Evolutionary conservation across 2,888 invertebrate species (phyloP).

Genomic region (Julus scandinavius): DNA sequence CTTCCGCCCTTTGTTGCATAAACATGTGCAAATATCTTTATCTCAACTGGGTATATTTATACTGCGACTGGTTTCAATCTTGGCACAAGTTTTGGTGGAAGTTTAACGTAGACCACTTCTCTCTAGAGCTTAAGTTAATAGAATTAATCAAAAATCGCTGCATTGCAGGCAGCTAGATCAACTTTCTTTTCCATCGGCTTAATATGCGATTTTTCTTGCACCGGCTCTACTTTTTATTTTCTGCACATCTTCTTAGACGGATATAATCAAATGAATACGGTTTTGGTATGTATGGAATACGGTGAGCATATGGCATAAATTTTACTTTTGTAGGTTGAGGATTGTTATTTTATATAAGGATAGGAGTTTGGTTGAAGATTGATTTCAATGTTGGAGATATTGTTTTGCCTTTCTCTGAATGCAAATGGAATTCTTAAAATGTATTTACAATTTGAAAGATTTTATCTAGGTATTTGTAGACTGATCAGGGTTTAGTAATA

Average conservation of each 20-base stretch:
- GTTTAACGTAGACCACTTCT: conserved; percentile 1
- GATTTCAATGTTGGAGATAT: neutral
- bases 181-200: neutral
- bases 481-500: neutral
- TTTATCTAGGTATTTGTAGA: neutral
- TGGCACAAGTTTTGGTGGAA: conserved; percentile 21
- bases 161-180: neutral
- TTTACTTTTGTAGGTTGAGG: neutral
- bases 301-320: neutral
- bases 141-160: conserved; percentile 20
- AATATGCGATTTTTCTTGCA: neutral
- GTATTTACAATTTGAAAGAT: no score
- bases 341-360: neutral
- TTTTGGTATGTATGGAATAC: neutral
- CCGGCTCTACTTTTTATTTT: neutral
- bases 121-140: neutral
- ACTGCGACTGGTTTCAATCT: conserved; percentile 34
- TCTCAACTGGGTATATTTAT: conserved; percentile 51
- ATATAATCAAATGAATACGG: neutral
- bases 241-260: neutral
- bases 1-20: conserved; percentile 51
- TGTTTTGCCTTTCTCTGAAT: neutral
- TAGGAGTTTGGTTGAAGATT: neutral
- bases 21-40: conserved; percentile 51
- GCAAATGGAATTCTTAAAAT: neutral